These are phyloP conservation scores for Tachina grossa DNA, from an alignment of 2,888 invertebrate species.

Conservation along the genomic window DNA sequence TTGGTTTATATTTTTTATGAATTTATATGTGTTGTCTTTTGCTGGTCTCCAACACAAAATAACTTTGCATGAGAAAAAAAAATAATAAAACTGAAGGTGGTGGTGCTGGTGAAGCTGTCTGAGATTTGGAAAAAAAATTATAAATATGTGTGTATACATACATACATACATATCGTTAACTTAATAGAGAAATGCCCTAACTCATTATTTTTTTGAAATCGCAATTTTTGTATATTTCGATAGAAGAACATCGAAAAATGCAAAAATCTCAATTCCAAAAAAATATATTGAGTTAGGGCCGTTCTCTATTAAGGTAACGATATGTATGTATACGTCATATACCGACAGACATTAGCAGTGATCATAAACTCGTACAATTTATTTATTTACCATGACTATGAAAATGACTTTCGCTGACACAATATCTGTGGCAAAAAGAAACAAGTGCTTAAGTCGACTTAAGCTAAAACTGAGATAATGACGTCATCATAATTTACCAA, in stretches of 20 bases:
- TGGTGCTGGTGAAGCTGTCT: conserved; percentile 40
- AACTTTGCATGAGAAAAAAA: conserved; percentile 34
- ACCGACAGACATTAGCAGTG: conserved; percentile 21
- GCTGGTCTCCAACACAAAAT: conserved; percentile 34
- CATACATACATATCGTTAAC: too few relatives aligned
- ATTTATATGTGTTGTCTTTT: conserved; percentile 36
- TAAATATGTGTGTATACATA: too few relatives aligned
- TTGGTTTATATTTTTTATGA: conserved; percentile 33
- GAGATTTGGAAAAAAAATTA: conserved; percentile 43
- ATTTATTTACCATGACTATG: conserved; percentile 65
- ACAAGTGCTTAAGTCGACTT: too few relatives aligned
- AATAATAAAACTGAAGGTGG: conserved; percentile 33
- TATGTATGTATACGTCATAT: background rate
- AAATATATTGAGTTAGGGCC: too few relatives aligned
- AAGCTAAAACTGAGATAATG: too few relatives aligned
- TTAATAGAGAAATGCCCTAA: too few relatives aligned
- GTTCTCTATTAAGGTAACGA: too few relatives aligned
- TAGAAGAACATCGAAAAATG: too few relatives aligned
- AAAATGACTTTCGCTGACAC: conserved; percentile 58
- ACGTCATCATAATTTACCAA: too few relatives aligned
- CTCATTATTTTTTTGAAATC: too few relatives aligned
- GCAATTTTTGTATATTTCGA: too few relatives aligned
- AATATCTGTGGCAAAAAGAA: background rate
- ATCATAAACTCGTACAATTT: conserved; percentile 64
- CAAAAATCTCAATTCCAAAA: too few relatives aligned